Base-by-base conservation (phyloP, 2,113 vertebrate species). In the Oreochromis tanganicae region DNA sequence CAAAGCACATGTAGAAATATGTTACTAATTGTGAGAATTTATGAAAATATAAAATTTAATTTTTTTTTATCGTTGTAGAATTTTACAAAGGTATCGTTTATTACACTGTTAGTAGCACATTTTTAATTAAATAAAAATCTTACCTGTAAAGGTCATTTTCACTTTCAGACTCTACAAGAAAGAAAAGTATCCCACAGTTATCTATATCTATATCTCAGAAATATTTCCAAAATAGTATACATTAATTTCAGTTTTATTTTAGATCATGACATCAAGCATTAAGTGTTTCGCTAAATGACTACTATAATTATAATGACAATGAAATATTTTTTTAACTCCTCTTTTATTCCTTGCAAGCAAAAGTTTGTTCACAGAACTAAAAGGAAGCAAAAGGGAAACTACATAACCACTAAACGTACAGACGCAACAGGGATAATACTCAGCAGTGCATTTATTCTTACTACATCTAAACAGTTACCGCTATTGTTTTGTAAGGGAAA, bases 141-240 rank as follows among this genome's bases (percentile, higher is more conserved):
- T 91, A 97, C 96, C 95, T 86, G 92, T 84, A 29, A 92, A 83
- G 59, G 52, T 92, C 88, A 89, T 90, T 79, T 94, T 92, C 29
- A 27, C 57, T 93, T 21, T 96, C 57, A 96, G 73, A 75, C 94
- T 96, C 96, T 97, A 82, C n/a, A 92, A 94, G 27, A 85, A 66
- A 86, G 27, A 85, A 32, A 50, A 54, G 6, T 12, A 11, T 9
- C 4, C 46, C 17, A 24, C 21, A 27, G 14, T 84, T 68, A 83
- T 4, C 59, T 36, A 1, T 34, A 34, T 34, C 11, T n/a, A 2
- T 1, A 29, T 55, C 56, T 85, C 16, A 83, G 43, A 84, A 89
- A 81, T 19, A 82, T 68, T 41, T 68, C 34, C 19, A 68, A 5
- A 89, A 80, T 4, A 73, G 55, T 16, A 46, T 41, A 52, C 50